Conservation (phyloP, 2,797 vertebrate genomes). For the Australoheros facetus region DNA sequence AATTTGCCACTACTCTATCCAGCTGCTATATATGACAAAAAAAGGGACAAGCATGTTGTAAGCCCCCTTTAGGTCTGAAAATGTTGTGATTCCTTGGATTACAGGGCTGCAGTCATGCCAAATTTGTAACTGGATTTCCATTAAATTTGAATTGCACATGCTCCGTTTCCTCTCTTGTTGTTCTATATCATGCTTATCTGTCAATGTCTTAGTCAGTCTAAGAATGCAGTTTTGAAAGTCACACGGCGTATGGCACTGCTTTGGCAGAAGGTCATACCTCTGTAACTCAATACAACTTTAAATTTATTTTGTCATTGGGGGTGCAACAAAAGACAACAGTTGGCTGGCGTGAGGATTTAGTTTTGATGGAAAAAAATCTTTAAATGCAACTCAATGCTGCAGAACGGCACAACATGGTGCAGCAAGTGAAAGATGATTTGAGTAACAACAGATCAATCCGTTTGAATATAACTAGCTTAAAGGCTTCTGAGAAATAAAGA, state of each 20-base stretch:
- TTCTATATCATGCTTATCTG: background rate
- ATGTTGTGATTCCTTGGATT: too few species aligned
- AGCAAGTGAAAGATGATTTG: background rate
- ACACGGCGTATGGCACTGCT: background rate
- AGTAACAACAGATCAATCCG: background rate
- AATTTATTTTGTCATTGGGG: background rate
- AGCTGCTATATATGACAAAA: too few species aligned
- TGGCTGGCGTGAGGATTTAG: background rate
- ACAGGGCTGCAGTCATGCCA: too few species aligned
- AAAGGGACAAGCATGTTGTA: too few species aligned
- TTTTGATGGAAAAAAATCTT: background rate
- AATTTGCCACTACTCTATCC: too few species aligned
- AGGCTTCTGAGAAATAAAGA: background rate
- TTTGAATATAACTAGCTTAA: slow-evolving; percentile 2
- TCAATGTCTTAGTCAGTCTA: background rate
- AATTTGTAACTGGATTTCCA: too few species aligned
- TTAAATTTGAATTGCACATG: too few species aligned
- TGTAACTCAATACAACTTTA: background rate
- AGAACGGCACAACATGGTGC: background rate
- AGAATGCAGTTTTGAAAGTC: background rate
- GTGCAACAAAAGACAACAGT: background rate
- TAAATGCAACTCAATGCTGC: background rate
- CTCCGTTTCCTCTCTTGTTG: too few species aligned
- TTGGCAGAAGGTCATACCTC: background rate
- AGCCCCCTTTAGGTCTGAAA: too few species aligned